Percentiles rank a stretch among this genome's conserved stretches.
Evolutionary conservation across 2,888 invertebrate species (phyloP).

Genomic region (Myopa tessellatipennis): DNA sequence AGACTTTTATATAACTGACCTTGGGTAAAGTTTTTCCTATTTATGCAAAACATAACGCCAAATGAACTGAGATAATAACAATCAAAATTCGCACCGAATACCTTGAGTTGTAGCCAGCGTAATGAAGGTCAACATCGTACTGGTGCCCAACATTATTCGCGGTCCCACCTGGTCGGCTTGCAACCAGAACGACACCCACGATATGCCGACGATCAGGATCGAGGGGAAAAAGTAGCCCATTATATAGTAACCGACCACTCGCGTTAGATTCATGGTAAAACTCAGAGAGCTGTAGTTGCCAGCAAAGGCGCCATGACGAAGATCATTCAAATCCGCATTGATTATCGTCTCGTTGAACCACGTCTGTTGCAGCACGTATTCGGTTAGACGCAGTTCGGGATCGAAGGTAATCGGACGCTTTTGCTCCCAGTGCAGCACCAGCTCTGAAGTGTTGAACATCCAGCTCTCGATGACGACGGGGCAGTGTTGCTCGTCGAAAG

Average conservation of each 20-base stretch:
- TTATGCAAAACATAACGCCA: background rate
- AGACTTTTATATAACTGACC: slow-evolving; percentile 90
- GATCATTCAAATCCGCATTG: slow-evolving; percentile 76
- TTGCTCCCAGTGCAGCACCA: slow-evolving; percentile 81
- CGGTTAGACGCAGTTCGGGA: slow-evolving; percentile 81
- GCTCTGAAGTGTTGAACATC: slow-evolving; percentile 83
- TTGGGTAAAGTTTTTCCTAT: slow-evolving; percentile 82
- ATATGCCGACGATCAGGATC: slow-evolving; percentile 85
- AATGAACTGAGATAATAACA: background rate
- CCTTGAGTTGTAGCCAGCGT: slow-evolving; percentile 85
- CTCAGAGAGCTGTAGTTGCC: slow-evolving; percentile 85
- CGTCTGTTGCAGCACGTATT: slow-evolving; percentile 78
- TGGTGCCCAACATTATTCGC: slow-evolving; percentile 83
- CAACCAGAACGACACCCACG: slow-evolving; percentile 91
- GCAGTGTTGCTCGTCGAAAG: slow-evolving; percentile 87
- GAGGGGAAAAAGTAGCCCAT: slow-evolving; percentile 91
- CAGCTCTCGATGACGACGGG: slow-evolving; percentile 84
- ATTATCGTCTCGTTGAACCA: slow-evolving; percentile 80
- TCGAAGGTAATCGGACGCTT: slow-evolving; percentile 80
- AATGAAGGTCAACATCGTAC: slow-evolving; percentile 88
- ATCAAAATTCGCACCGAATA: slow-evolving; percentile 37
- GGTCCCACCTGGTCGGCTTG: slow-evolving; percentile 88
- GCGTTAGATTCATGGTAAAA: slow-evolving; percentile 81
- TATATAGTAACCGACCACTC: slow-evolving; percentile 87
- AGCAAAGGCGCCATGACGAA: slow-evolving; percentile 80